These are phyloP conservation scores for Pseudomyrmex cubaensis DNA, from an alignment of 1,140 invertebrate genomes.

Conservation along the genomic window DNA sequence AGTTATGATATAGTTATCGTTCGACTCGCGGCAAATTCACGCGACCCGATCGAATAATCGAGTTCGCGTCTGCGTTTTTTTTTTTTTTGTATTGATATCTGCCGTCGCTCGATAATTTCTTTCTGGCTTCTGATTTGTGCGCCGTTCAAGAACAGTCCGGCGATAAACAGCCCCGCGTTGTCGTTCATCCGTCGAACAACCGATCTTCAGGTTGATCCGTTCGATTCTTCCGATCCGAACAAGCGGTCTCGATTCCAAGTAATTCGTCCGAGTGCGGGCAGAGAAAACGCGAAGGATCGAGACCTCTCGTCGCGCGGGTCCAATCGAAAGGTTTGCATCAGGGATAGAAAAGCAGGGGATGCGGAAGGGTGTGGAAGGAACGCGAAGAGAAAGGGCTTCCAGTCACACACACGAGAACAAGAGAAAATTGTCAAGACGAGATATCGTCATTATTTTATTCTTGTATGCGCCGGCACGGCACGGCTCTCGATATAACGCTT, in stretches of 20 bases:
- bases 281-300: neutral
- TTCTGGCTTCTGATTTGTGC: slow-evolving; percentile 12
- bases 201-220: neutral
- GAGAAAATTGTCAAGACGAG: slow-evolving; percentile 57
- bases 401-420: slow-evolving; percentile 48
- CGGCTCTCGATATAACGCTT: slow-evolving; percentile 38
- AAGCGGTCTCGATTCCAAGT: slow-evolving; percentile 14
- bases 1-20: slow-evolving; percentile 43
- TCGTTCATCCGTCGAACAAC: neutral
- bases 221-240: slow-evolving; percentile 25
- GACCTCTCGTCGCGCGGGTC: slow-evolving; percentile 3
- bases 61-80: neutral
- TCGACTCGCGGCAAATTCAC: slow-evolving; percentile 31
- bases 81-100: slow-evolving; percentile 28
- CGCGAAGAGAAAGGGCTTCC: slow-evolving; percentile 20
- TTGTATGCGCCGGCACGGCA: slow-evolving; percentile 43
- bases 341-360: neutral
- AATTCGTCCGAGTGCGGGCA: slow-evolving; percentile 4
- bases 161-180: neutral
- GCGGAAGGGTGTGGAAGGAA: neutral
- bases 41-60: slow-evolving; percentile 22
- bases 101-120: neutral
- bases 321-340: neutral
- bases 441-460: slow-evolving; percentile 54
- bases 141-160: neutral